Evolutionary conservation across 2,797 vertebrate genomes (phyloP).

Genomic region (Tokudaia tokunoshimensis): DNA sequence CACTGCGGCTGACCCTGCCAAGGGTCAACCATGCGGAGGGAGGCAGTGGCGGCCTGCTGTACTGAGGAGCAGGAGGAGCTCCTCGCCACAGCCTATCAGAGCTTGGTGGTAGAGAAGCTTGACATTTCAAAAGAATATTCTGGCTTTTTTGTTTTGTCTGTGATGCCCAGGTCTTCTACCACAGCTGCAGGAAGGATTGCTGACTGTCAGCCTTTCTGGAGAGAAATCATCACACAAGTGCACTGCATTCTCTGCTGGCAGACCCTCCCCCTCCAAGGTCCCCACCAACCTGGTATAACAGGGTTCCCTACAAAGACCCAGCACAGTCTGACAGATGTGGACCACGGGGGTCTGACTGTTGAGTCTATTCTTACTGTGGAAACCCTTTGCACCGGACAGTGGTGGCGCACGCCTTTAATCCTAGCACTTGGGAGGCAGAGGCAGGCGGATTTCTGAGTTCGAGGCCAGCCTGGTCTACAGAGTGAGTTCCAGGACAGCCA

Average conservation of each 20-base stretch:
- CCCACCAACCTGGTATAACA: background rate
- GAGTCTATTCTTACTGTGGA: slow-evolving; percentile 81
- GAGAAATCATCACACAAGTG: background rate
- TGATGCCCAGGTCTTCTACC: slow-evolving; percentile 45
- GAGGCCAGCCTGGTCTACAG: too few species aligned
- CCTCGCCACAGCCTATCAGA: slow-evolving; percentile 48
- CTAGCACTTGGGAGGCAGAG: too few species aligned
- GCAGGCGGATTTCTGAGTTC: too few species aligned
- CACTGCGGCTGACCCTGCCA: slow-evolving; percentile 35
- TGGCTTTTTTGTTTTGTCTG: slow-evolving; percentile 44
- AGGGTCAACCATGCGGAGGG: background rate
- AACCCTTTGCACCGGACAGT: too few species aligned
- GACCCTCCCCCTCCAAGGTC: background rate
- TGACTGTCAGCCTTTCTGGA: slow-evolving; percentile 14
- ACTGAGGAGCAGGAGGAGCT: background rate
- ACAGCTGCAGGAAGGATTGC: background rate
- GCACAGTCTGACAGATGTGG: slow-evolving; percentile 81
- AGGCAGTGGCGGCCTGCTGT: too few species aligned
- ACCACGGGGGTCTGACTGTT: slow-evolving; percentile 84
- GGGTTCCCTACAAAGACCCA: background rate
- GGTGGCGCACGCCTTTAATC: too few species aligned
- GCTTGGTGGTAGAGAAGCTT: slow-evolving; percentile 17
- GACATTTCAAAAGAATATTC: slow-evolving; percentile 37
- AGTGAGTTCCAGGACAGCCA: too few species aligned
- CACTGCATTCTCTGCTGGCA: background rate